Evolutionary conservation across 2,113 vertebrate species (phyloP), one percentile per base, ranked within the genome.

Genomic region (Balaenoptera acutorostrata): DNA sequence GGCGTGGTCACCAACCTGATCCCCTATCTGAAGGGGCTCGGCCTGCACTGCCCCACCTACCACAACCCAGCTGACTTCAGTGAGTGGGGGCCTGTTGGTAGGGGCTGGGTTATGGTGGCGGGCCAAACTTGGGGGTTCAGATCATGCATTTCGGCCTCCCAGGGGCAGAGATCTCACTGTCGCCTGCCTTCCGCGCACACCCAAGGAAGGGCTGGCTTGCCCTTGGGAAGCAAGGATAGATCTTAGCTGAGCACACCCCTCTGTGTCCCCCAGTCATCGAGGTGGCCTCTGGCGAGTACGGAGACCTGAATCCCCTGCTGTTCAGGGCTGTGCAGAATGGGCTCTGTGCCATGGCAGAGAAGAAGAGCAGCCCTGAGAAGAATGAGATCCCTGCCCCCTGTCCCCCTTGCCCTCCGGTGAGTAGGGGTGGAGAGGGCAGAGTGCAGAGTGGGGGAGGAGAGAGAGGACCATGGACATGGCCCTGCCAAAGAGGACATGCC

Each of bases 11-110:
- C 99, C 96, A 99, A 99, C 98, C 99, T 99, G 98, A 99, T 99
- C 96, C 99, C 99, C 33, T 99, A 99, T 94, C 98, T 99, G 98
- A 99, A 99, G 99, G 99, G 99, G 89, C 99, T 99, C 0, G 99
- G 99, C 97, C 98, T 99, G n/a, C 99, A 99, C 97, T 99, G 99
- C 88, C 99, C 99, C 20, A 99, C 99, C 0, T 99, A 99, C 98
- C 99, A 99, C 98, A 99, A 99, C 96, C 99, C 99, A 0, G 99
- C 99, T 7, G 99, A 99, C 98, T 99, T 99, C 98, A 99, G 99
- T 99, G 98, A 99, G 99, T 99, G 31, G 44, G 63, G 82, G n/a
- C 46, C 71, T 64, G 10, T 31, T n/a, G 63, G 31, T 8, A 41
- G 14, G 52, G 74, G 6, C 39, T 13, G 72, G 77, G 55, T 2